Conservation (phyloP, 2,888 invertebrate species). For the Psylliodes chrysocephalus region DNA sequence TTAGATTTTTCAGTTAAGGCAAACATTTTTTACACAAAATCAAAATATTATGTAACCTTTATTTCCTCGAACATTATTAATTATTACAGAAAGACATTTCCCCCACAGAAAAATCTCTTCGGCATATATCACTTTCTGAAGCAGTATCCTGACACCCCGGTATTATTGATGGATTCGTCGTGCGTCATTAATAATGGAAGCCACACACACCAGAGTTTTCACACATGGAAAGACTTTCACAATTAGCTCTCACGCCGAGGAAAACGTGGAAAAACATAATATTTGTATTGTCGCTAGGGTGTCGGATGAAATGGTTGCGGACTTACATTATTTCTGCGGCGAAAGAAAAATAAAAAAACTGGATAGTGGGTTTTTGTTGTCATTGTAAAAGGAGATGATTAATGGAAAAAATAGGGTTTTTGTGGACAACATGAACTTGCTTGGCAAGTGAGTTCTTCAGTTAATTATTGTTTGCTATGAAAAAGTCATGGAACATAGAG, state of each 20-base stretch:
- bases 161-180: conserved; percentile 17
- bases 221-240: conserved; percentile 10
- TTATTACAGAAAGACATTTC: neutral
- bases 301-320: conserved; percentile 4
- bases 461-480: too few relatives aligned
- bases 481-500: too few relatives aligned
- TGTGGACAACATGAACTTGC: too few relatives aligned
- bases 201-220: conserved; percentile 8
- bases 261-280: conserved; percentile 24
- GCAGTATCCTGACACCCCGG: neutral
- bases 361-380: too few relatives aligned
- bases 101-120: neutral
- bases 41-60: too few relatives aligned
- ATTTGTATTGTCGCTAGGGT: conserved; percentile 22
- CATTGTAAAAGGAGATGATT: neutral
- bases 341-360: too few relatives aligned
- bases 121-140: neutral
- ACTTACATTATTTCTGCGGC: too few relatives aligned
- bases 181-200: conserved; percentile 21
- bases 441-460: too few relatives aligned
- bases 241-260: conserved; percentile 18
- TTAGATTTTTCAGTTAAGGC: too few relatives aligned
- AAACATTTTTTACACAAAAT: too few relatives aligned
- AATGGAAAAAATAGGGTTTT: too few relatives aligned
- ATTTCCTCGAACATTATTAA: too few relatives aligned